phyloP scores from a whole-genome alignment of 2,113 vertebrate species.

The Craseonycteris thonglongyai region DNA sequence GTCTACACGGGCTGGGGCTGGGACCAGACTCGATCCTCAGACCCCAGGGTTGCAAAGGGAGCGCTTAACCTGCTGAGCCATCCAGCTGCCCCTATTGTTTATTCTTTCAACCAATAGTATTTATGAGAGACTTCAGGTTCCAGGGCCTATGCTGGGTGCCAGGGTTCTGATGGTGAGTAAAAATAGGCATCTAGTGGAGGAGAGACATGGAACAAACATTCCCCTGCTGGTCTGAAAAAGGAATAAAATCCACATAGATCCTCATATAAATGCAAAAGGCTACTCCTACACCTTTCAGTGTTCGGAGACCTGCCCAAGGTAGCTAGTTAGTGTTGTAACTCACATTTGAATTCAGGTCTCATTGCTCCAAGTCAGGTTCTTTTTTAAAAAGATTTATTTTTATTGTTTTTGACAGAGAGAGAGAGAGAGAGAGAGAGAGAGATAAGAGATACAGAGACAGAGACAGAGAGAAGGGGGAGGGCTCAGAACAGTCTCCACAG shows the following conservation, averaged over 20 bases:
- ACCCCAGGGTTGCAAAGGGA: no score
- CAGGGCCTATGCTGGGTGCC: background rate
- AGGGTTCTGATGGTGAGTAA: background rate
- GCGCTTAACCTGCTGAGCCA: no score
- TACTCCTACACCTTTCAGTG: background rate
- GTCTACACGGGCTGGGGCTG: no score
- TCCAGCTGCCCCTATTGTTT: no score
- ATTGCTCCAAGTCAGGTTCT: background rate
- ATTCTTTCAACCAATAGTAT: background rate
- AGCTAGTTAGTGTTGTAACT: background rate
- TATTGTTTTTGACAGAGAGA: no score
- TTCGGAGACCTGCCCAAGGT: background rate
- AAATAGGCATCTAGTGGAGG: background rate
- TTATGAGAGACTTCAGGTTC: background rate
- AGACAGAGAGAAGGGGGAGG: no score
- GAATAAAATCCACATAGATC: background rate
- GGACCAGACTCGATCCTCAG: no score
- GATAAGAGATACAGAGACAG: no score
- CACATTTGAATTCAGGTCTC: background rate
- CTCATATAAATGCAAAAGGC: background rate
- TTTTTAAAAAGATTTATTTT: no score
- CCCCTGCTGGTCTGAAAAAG: background rate
- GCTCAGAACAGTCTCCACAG: no score
- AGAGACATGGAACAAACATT: background rate
- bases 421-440: no score